Conservation (phyloP, 2,113 vertebrate species). For the Alethe diademata region DNA sequence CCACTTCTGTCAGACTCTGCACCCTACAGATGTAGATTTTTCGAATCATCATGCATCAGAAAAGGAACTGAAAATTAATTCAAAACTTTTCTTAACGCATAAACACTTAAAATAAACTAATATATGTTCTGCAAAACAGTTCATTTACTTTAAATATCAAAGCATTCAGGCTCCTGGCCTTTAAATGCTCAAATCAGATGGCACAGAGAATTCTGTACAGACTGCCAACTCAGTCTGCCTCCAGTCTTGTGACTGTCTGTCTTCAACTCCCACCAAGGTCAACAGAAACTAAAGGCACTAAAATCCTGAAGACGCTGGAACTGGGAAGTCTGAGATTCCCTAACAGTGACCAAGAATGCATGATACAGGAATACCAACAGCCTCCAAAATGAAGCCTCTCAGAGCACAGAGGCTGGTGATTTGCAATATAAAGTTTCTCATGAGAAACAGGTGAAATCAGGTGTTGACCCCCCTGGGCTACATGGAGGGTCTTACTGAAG, state of each 20-base stretch:
- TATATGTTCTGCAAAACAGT: conserved; percentile 26
- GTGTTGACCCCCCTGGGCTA: neutral
- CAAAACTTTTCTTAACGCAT: neutral
- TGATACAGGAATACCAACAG: neutral
- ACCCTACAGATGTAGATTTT: neutral
- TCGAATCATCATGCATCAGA: neutral
- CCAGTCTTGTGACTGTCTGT: neutral
- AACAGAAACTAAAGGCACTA: neutral
- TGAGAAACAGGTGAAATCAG: neutral
- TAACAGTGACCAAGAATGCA: neutral
- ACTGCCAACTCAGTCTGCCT: neutral
- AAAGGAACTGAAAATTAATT: neutral
- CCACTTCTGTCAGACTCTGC: neutral
- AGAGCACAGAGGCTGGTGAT: neutral
- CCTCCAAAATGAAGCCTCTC: neutral
- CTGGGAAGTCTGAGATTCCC: neutral
- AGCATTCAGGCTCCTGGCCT: conserved; percentile 6
- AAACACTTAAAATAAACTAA: neutral
- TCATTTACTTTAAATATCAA: conserved; percentile 31
- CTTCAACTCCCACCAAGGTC: conserved; percentile 19
- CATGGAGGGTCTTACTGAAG: neutral
- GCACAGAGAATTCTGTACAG: neutral
- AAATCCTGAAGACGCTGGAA: neutral
- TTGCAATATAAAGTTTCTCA: neutral
- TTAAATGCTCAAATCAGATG: conserved; percentile 27